Evolutionary conservation across 2,797 vertebrate genomes (phyloP).

Genomic region (Sphaeramia orbicularis): DNA sequence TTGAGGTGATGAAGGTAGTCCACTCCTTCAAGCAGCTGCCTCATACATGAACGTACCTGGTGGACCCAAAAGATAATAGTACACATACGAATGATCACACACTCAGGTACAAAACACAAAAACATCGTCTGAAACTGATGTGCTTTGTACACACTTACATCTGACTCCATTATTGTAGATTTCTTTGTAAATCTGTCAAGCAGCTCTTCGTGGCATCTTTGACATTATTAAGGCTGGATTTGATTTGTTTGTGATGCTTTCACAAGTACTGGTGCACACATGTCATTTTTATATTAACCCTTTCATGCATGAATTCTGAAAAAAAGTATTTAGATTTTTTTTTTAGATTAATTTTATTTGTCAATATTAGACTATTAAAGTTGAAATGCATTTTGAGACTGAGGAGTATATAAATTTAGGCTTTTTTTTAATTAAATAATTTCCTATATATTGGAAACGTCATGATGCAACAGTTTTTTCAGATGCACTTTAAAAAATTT

Average conservation of each 20-base stretch:
- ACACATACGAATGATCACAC: background rate
- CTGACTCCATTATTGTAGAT: conserved; percentile 90
- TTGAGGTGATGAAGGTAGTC: conserved; percentile 88
- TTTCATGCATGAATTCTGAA: no score
- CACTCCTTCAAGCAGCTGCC: conserved; percentile 92
- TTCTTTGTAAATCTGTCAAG: conserved; percentile 93
- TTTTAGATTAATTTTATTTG: no score
- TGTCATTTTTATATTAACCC: no score
- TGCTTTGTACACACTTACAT: conserved; percentile 85
- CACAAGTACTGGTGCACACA: background rate
- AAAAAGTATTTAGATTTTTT: no score
- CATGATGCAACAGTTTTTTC: no score
- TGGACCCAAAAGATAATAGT: conserved; percentile 26
- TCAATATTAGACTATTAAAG: no score
- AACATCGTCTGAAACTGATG: background rate
- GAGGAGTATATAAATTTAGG: no score
- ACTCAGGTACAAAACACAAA: background rate
- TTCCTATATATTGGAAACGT: no score
- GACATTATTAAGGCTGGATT: conserved; percentile 82
- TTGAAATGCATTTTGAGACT: no score
- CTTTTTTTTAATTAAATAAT: no score
- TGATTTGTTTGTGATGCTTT: conserved; percentile 1
- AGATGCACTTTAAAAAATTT: no score
- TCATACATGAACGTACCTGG: conserved; percentile 90
- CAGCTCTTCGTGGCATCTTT: conserved; percentile 95